Conservation (phyloP, 2,113 vertebrate species). For the Apteryx mantelli region DNA sequence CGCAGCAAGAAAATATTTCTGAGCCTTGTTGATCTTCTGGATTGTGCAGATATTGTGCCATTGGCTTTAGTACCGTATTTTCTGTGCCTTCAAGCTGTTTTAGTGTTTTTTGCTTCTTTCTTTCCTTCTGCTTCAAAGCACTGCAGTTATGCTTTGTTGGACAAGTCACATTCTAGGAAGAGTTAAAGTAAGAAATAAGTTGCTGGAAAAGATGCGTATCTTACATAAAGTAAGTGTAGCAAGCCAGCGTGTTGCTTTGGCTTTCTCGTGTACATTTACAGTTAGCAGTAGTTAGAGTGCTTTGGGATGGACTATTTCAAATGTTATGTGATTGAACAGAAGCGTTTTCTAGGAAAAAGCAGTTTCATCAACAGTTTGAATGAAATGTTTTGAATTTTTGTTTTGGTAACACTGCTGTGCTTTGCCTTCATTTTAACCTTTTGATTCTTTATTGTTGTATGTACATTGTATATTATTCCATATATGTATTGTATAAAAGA, state of each 20-base stretch:
- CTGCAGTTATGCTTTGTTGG: conserved; percentile 36
- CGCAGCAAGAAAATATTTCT: conserved; percentile 16
- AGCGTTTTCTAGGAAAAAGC: neutral
- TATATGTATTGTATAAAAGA: neutral
- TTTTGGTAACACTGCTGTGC: neutral
- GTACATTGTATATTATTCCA: neutral
- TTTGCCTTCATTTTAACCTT: neutral
- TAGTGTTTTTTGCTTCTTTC: neutral
- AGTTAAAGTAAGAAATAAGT: conserved; percentile 43
- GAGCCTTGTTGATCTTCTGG: conserved; percentile 14
- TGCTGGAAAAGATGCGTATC: neutral
- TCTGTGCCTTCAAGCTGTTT: neutral
- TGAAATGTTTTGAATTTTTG: neutral
- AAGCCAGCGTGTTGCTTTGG: neutral
- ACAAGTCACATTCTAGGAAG: conserved; percentile 37
- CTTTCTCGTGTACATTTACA: neutral
- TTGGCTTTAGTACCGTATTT: neutral
- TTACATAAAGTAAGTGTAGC: neutral
- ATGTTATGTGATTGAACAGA: neutral
- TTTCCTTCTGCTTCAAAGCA: conserved; percentile 48
- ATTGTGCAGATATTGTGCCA: conserved; percentile 1
- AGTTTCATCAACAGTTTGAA: neutral
- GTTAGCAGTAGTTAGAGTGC: neutral
- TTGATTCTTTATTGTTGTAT: neutral
- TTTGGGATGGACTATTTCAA: conserved; percentile 1